A percentile compares a stretch with the other conserved stretches of the same genome.
phyloP scores from a whole-genome alignment of 2,113 vertebrate genomes.

The Myocastor coypus region DNA sequence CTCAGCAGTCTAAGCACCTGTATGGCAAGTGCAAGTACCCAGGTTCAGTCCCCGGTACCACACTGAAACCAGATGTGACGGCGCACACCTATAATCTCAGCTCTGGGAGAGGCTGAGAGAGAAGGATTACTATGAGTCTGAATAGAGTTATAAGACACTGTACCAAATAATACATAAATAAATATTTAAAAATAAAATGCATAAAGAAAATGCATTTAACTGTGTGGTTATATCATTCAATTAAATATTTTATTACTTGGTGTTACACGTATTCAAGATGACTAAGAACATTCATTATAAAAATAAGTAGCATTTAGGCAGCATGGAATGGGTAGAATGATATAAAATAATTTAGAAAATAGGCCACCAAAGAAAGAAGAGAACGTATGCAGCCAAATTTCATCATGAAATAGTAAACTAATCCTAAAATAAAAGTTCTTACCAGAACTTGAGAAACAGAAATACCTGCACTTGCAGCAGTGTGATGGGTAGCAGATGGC shows the following conservation, averaged over 20 bases:
- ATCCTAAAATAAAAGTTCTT: constrained; percentile 8
- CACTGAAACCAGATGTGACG: no score
- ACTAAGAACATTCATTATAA: constrained; percentile 18
- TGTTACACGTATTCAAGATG: constrained; percentile 9
- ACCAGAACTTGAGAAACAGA: constrained; percentile 43
- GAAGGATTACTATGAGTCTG: no score
- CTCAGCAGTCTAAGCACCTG: no score
- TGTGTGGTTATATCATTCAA: neutral
- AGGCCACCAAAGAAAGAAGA: constrained; percentile 28
- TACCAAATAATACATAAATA: no score
- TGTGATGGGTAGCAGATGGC: neutral
- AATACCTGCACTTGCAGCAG: constrained; percentile 65
- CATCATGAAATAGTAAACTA: constrained; percentile 13
- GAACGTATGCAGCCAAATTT: neutral
- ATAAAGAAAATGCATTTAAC: neutral
- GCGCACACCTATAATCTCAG: no score
- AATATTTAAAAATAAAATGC: neutral
- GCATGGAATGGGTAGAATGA: constrained; percentile 9
- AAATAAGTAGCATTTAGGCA: neutral
- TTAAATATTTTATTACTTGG: neutral
- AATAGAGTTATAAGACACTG: no score
- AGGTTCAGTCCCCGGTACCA: no score
- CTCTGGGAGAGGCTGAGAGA: no score
- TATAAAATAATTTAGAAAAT: constrained; percentile 31
- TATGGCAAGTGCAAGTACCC: no score